Evolutionary conservation across 2,888 invertebrate species (phyloP), one percentile per base, ranked within the genome.

Genomic region (Epiperipatus broadwayi): DNA sequence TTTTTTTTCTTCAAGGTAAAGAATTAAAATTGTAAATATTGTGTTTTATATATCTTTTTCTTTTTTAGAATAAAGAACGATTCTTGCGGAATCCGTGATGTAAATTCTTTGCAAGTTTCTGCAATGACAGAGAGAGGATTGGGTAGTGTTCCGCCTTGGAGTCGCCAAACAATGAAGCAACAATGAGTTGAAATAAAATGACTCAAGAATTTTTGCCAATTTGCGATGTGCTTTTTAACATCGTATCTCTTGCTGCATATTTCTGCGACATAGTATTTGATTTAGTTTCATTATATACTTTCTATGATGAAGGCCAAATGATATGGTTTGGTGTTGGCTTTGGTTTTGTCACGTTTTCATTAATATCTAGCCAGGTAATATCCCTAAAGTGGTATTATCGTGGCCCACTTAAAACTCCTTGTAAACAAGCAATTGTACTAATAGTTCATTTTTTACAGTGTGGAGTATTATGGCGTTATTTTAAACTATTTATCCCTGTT

Each of bases 201-300:
- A 73, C 74, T 61, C 55, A 57, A 47, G 81, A 84, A 67, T 83
- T 83, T 61, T 68, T 84, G 61, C 83, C 83, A 49, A 69, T 84
- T 57, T 84, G 84, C 69, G 84, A 84, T 65, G 77, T 83, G 47
- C 67, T 84, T 34, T 84, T 84, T 67, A 84, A 84, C 63, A 78
- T 84, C 57, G 80, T 83, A 50, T 83, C 83, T 34, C 64, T 84
- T 49, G 80, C 80, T 41, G 78, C 78, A 18, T 83, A 84, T 58
- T 84, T 84, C 61, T 83, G 83, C 66, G 81, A 83, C 66, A 73
- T 81, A 44, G 80, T 83, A 5, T 84, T 84, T 59, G 81, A 84
- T 60, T 69, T 81, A 43, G 74, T 83, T 41, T 75, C 80, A 67
- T 74, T 78, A 32, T 84, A 81, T 59, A 78, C 81, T 18, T 66